phyloP scores from a whole-genome alignment of 2,797 vertebrate species.

The Neosilurus hyrtlii region DNA sequence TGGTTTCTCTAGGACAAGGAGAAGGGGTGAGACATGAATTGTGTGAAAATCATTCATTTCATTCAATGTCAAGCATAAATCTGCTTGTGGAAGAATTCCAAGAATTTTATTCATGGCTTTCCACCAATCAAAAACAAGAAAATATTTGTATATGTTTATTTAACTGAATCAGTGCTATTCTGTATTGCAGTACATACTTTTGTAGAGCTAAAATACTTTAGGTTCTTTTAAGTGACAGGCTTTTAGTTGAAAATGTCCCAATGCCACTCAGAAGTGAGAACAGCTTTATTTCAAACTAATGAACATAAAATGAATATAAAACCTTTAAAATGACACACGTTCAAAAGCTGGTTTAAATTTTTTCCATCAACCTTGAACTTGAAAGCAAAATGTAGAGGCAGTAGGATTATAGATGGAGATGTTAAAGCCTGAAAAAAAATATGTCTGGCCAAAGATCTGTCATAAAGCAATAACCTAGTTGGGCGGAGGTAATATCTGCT shows the following conservation, averaged over 20 bases:
- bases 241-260: not conserved
- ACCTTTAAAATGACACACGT: not conserved
- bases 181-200: not conserved
- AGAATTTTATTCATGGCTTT: too few relatives aligned
- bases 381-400: not conserved
- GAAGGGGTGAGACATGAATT: too few relatives aligned
- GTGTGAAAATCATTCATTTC: too few relatives aligned
- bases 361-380: not conserved
- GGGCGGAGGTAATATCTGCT: conserved; percentile 42
- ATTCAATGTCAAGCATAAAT: too few relatives aligned
- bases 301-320: not conserved
- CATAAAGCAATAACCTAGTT: conserved; percentile 23
- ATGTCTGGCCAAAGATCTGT: conserved; percentile 27
- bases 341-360: not conserved
- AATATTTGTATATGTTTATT: not conserved
- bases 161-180: not conserved
- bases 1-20: too few relatives aligned
- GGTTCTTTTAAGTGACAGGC: not conserved
- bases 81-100: too few relatives aligned
- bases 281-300: not conserved
- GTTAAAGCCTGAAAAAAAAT: not conserved
- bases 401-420: not conserved
- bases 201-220: not conserved
- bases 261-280: not conserved
- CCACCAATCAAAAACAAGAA: not conserved